Conservation (phyloP, 2,797 vertebrate genomes). For the Peromyscus attwateri region DNA sequence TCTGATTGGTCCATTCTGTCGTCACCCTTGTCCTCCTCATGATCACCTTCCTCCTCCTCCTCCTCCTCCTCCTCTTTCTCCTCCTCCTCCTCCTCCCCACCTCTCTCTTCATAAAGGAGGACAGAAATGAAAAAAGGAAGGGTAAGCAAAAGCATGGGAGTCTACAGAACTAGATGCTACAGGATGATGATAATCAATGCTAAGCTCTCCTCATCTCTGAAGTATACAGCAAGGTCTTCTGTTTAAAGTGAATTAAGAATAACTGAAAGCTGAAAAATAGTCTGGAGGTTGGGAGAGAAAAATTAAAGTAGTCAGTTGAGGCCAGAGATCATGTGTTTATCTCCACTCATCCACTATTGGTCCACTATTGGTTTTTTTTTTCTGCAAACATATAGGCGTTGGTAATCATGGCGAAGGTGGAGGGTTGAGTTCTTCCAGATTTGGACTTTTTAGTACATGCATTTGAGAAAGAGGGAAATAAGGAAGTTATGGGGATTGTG, state of each 20-base stretch:
- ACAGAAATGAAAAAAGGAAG: background rate
- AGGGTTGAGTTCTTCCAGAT: background rate
- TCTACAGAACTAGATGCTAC: background rate
- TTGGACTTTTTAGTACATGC: background rate
- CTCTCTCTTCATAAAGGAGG: background rate
- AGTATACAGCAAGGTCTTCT: constrained; percentile 34
- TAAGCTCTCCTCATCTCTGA: constrained; percentile 2
- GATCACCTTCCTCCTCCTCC: background rate
- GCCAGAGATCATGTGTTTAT: constrained; percentile 20
- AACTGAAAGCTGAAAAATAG: background rate
- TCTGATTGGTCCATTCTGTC: background rate
- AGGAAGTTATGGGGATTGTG: background rate
- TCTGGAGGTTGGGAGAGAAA: background rate
- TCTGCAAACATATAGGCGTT: background rate
- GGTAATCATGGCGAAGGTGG: background rate
- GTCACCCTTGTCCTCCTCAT: background rate
- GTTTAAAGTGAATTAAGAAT: background rate
- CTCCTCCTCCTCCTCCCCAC: too few relatives aligned
- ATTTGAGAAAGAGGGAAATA: constrained; percentile 21
- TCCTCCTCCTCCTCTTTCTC: background rate
- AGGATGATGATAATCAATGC: background rate
- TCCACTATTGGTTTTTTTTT: constrained; percentile 41
- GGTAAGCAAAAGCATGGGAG: background rate
- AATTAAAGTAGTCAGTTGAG: background rate
- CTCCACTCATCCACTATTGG: background rate